Evolutionary conservation across 1,140 invertebrate species (phyloP), one percentile per base, ranked within the genome.

Genomic region (Pemphigus obesinymphae): DNA sequence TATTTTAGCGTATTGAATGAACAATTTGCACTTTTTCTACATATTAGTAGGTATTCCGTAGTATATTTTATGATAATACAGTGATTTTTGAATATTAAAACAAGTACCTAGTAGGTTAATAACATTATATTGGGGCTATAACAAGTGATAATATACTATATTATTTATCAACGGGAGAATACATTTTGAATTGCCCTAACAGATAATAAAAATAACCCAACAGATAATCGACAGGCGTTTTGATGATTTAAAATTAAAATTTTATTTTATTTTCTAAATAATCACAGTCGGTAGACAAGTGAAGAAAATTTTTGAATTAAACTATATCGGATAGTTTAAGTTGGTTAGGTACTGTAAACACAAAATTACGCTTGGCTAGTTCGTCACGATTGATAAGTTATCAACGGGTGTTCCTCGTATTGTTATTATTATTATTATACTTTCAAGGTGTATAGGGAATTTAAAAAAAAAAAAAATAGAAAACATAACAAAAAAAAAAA

Each of bases 381-480:
- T 75, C 10, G 29, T 75, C 26, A 75, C 48, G 72, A 53, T 34
- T 53, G 45, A 50, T 34, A 53, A 75, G 17, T 37, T 75, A 75
- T 75, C 72, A 34, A 34, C 72, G 45, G 45, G 72, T 53, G 72
- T 53, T 75, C 29, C 50, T 34, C n/a, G 26, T 13, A 17, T 26
- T 20, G 23, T 53, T 53, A n/a, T 53, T 1, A 6, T n/a, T n/a
- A n/a, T n/a, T n/a, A n/a, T n/a, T n/a, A 40, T 68, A 68, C 66
- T 68, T 26, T 26, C 3, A 26, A 43, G 17, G 17, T 34, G 20
- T 75, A 75, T n/a, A n/a, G 1, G 45, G 15, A 53, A 75, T 34
- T 45, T 70, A 8, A 26, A 70, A 68, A 43, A 45, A 17, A 13
- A 45, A 45, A 68, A 66, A 70, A 40, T 68, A 29, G 8, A 73